These are phyloP conservation scores for Megamerina dolium DNA, from an alignment of 2,888 invertebrate species.

Conservation along the genomic window DNA sequence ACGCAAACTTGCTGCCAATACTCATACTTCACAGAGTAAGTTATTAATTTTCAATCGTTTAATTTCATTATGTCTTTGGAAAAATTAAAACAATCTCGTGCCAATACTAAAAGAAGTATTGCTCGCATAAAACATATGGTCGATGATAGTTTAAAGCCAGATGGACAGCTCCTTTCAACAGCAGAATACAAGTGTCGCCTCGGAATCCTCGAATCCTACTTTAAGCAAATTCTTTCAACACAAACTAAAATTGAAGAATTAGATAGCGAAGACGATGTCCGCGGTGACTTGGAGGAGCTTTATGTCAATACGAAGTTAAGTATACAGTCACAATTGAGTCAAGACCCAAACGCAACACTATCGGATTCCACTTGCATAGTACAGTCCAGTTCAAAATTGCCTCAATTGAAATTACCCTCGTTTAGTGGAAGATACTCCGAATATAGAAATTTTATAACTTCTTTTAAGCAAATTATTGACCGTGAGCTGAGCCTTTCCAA, in stretches of 20 bases:
- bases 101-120: slow-evolving; percentile 1
- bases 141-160: not conserved
- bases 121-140: slow-evolving; percentile 1
- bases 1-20: no score
- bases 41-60: no score
- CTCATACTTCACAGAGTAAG: no score
- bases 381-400: slow-evolving; percentile 3
- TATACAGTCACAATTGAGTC: slow-evolving; percentile 1
- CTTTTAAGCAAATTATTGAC: slow-evolving; percentile 9
- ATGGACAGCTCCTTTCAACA: not conserved
- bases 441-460: slow-evolving; percentile 8
- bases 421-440: slow-evolving; percentile 8
- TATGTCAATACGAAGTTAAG: not conserved
- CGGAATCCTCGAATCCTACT: slow-evolving; percentile 5
- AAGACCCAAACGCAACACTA: not conserved
- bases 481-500: slow-evolving; percentile 4
- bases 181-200: slow-evolving; percentile 6
- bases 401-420: slow-evolving; percentile 4
- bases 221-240: slow-evolving; percentile 5
- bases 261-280: slow-evolving; percentile 1
- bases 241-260: slow-evolving; percentile 6
- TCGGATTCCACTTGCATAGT: not conserved
- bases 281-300: slow-evolving; percentile 5
- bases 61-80: not conserved
- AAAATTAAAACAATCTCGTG: not conserved